Conservation (phyloP, 2,113 vertebrate species). For the Centropristis striata region DNA sequence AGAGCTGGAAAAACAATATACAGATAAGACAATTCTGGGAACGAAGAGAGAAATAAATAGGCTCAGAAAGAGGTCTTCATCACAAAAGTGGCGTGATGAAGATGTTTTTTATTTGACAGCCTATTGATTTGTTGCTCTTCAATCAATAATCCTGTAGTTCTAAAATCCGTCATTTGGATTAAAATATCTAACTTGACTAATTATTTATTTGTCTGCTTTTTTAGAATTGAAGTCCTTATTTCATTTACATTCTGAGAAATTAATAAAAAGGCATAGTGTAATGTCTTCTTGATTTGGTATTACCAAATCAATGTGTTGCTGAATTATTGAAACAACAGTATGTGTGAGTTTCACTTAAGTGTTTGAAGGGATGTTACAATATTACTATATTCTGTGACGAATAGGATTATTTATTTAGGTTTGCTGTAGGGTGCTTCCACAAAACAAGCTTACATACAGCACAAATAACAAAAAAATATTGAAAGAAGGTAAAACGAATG, state of each 20-base stretch:
- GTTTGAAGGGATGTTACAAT: not conserved
- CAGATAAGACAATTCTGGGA: conserved; percentile 8
- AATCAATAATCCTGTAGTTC: conserved; percentile 30
- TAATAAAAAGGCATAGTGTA: not conserved
- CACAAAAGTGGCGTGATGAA: conserved; percentile 1
- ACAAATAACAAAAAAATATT: not conserved
- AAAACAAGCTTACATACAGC: not conserved
- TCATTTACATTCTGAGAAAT: not conserved
- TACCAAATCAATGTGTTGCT: not conserved
- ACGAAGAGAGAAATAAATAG: conserved; percentile 9
- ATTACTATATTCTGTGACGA: not conserved
- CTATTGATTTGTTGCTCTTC: conserved; percentile 25
- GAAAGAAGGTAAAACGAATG: not conserved
- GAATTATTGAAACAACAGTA: not conserved
- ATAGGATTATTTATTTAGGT: not conserved
- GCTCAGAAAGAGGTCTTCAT: not conserved
- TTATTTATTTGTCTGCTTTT: not conserved
- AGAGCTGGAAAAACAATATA: not conserved
- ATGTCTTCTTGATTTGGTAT: not conserved
- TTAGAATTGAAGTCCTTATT: not conserved
- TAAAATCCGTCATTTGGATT: conserved; percentile 3
- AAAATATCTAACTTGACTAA: conserved; percentile 4
- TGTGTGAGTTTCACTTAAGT: not conserved
- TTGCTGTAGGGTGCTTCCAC: not conserved
- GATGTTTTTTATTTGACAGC: not conserved